phyloP scores from a whole-genome alignment of 1,140 invertebrate species.

The Calliopsis andreniformis region DNA sequence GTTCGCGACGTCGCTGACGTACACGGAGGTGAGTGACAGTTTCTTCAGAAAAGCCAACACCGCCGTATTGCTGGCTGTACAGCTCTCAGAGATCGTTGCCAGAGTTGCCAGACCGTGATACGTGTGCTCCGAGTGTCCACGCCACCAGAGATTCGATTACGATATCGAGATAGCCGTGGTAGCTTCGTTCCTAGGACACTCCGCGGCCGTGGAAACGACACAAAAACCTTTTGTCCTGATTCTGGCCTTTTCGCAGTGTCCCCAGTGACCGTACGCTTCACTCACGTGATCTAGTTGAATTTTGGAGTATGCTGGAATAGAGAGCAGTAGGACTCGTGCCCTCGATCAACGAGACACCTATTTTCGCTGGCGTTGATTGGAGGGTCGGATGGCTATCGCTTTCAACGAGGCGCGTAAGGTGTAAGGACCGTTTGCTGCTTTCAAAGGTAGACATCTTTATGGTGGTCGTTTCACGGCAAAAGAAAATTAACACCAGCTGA shows the following conservation, averaged over 20 bases:
- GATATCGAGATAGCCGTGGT: neutral
- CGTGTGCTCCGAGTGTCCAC: neutral
- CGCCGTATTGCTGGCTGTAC: neutral
- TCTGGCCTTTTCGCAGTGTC: neutral
- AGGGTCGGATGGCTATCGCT: neutral
- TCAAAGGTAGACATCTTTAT: neutral
- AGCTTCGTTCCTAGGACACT: neutral
- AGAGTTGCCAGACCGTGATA: slow-evolving; percentile 27
- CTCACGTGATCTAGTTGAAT: too few species aligned
- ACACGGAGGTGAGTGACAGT: slow-evolving; percentile 67
- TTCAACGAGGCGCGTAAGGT: too few species aligned
- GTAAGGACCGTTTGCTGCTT: too few species aligned
- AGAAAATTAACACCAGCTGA: slow-evolving; percentile 52
- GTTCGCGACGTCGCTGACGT: slow-evolving; percentile 61
- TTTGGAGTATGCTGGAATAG: neutral
- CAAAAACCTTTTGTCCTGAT: neutral
- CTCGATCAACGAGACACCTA: neutral
- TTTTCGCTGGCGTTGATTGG: neutral
- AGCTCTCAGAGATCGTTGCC: slow-evolving; percentile 26
- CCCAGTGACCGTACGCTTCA: neutral
- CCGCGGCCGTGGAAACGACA: neutral
- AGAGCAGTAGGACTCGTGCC: neutral
- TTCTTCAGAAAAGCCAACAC: slow-evolving; percentile 50
- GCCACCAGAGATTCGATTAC: neutral
- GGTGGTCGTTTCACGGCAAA: slow-evolving; percentile 3